phyloP scores from a whole-genome alignment of 2,888 invertebrate species.

The Calameuta pallipes region DNA sequence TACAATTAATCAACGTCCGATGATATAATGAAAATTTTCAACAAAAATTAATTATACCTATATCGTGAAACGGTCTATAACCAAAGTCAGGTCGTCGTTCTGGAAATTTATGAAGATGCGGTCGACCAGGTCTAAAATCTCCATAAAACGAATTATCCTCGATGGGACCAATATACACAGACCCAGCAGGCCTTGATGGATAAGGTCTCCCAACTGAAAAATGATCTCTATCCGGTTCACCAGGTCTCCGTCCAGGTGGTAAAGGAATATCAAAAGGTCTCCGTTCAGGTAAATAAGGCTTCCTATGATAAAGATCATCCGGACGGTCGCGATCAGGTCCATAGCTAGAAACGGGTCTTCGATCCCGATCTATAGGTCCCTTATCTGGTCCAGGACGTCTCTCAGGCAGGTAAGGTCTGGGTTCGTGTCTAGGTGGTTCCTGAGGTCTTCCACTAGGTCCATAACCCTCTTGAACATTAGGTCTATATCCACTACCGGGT shows the following conservation, averaged over 20 bases:
- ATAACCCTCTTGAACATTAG: neutral
- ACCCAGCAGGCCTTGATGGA: neutral
- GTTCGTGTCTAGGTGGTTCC: conserved; percentile 1
- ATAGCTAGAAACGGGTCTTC: conserved; percentile 10
- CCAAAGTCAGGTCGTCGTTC: conserved; percentile 25
- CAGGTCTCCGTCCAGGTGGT: neutral
- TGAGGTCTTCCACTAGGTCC: neutral
- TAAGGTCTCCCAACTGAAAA: neutral
- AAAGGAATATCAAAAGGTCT: neutral
- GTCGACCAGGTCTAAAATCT: conserved; percentile 23
- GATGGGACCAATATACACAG: conserved; percentile 7
- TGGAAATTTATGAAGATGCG: conserved; percentile 30
- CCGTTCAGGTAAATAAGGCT: neutral
- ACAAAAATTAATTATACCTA: neutral
- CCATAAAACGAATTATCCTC: conserved; percentile 23
- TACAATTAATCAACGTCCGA: neutral
- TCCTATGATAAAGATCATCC: neutral
- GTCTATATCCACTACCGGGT: conserved; percentile 3
- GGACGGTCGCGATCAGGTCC: neutral
- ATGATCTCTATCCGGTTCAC: neutral
- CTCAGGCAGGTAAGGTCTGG: neutral
- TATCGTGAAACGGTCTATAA: neutral
- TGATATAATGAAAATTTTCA: neutral
- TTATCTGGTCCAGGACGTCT: conserved; percentile 12
- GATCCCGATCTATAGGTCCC: conserved; percentile 11